Conservation (phyloP, 2,113 vertebrate species). For the Sphyrna mokarran region DNA sequence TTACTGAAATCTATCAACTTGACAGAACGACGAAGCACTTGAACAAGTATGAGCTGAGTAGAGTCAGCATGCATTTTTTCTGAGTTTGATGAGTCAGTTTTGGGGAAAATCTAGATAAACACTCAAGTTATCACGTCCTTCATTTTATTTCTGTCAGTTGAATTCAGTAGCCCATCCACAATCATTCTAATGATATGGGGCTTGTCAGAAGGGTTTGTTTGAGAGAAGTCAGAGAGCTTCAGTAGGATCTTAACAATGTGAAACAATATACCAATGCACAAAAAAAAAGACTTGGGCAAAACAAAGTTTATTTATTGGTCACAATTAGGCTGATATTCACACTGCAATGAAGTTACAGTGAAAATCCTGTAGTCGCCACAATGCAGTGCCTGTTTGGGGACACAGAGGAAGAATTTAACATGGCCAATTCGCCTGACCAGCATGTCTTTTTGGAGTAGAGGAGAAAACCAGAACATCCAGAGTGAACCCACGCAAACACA, state of each 20-base stretch:
- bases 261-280: background rate
- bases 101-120: background rate
- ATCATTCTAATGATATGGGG: too few relatives aligned
- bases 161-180: background rate
- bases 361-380: too few relatives aligned
- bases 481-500: too few relatives aligned
- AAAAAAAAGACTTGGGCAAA: background rate
- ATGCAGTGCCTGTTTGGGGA: too few relatives aligned
- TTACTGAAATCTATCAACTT: background rate
- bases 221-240: background rate
- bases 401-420: too few relatives aligned
- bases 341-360: too few relatives aligned
- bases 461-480: too few relatives aligned
- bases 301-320: too few relatives aligned
- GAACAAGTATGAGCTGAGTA: background rate
- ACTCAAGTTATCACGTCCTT: background rate
- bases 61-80: background rate
- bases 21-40: background rate
- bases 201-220: too few relatives aligned
- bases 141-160: background rate
- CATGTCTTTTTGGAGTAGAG: too few relatives aligned
- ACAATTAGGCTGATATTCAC: too few relatives aligned
- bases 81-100: background rate
- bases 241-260: background rate
- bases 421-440: too few relatives aligned